Evolutionary conservation across 2,113 vertebrate species (phyloP).

Genomic region (Antennarius striatus): DNA sequence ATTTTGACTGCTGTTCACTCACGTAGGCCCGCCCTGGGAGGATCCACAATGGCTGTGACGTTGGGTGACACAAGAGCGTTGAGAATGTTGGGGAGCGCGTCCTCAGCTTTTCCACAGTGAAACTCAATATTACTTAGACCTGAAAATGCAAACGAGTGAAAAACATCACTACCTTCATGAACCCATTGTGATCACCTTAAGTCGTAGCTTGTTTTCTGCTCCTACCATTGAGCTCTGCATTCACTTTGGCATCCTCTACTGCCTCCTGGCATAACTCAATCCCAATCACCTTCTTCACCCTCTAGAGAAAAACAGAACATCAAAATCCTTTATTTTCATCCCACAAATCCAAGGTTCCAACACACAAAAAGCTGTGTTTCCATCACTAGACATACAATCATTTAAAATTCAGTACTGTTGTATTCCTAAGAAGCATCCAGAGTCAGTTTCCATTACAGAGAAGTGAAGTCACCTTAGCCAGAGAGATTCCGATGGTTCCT

Average conservation of each 20-base stretch:
- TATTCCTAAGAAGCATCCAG: too few relatives aligned
- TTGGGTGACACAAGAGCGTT: conserved; percentile 81
- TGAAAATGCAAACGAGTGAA: conserved; percentile 49
- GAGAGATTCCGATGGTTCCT: conserved; percentile 94
- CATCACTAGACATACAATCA: background rate
- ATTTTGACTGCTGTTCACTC: conserved; percentile 63
- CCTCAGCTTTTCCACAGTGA: conserved; percentile 93
- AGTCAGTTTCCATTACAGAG: background rate
- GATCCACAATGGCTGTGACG: conserved; percentile 88
- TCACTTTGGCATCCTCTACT: conserved; percentile 90
- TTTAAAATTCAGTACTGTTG: background rate
- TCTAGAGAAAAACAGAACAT: conserved; percentile 69
- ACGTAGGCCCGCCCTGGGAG: conserved; percentile 94
- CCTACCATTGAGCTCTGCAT: conserved; percentile 88
- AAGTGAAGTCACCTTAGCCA: conserved; percentile 82
- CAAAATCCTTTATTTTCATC: background rate
- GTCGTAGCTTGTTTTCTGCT: too few relatives aligned
- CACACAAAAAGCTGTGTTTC: too few relatives aligned
- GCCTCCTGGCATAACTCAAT: conserved; percentile 94
- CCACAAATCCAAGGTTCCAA: background rate
- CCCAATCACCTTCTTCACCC: conserved; percentile 93
- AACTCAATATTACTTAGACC: conserved; percentile 90
- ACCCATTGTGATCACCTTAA: background rate
- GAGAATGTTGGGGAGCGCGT: conserved; percentile 88
- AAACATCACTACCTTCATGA: too few relatives aligned